Evolutionary conservation across 2,888 invertebrate genomes (phyloP).

Genomic region (Cinara cedri): DNA sequence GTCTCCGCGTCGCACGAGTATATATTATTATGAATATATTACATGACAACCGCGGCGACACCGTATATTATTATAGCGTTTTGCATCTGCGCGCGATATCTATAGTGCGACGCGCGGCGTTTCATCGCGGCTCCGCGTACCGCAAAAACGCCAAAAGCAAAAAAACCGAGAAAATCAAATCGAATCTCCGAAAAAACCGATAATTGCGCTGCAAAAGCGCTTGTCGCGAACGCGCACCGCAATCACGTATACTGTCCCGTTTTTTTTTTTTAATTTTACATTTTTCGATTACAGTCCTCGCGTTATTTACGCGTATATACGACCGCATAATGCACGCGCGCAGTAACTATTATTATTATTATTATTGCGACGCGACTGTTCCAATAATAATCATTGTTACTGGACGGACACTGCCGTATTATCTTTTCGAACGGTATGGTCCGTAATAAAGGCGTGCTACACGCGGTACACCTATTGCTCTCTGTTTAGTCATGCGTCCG

Average conservation of each 20-base stretch:
- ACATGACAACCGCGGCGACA: too few species aligned
- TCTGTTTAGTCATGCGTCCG: too few species aligned
- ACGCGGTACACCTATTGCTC: too few species aligned
- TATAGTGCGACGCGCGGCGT: too few species aligned
- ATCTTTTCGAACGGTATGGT: neutral
- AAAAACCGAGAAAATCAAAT: neutral
- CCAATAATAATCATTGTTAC: too few species aligned
- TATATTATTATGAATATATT: too few species aligned
- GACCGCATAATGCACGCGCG: neutral
- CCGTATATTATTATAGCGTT: too few species aligned
- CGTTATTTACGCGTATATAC: neutral
- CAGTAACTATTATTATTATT: neutral
- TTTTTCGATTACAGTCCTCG: neutral
- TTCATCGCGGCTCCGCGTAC: neutral
- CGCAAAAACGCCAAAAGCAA: constrained; percentile 21
- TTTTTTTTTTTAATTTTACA: neutral
- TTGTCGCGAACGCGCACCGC: neutral
- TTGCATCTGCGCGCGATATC: too few species aligned
- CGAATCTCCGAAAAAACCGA: constrained; percentile 5
- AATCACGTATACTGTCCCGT: constrained; percentile 9
- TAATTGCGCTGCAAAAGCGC: neutral
- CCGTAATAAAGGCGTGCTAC: too few species aligned
- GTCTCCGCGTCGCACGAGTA: neutral
- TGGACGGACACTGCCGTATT: too few species aligned
- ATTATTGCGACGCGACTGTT: neutral